These are phyloP conservation scores for Plodia interpunctella DNA, from an alignment of 1,140 invertebrate species.

Conservation along the genomic window DNA sequence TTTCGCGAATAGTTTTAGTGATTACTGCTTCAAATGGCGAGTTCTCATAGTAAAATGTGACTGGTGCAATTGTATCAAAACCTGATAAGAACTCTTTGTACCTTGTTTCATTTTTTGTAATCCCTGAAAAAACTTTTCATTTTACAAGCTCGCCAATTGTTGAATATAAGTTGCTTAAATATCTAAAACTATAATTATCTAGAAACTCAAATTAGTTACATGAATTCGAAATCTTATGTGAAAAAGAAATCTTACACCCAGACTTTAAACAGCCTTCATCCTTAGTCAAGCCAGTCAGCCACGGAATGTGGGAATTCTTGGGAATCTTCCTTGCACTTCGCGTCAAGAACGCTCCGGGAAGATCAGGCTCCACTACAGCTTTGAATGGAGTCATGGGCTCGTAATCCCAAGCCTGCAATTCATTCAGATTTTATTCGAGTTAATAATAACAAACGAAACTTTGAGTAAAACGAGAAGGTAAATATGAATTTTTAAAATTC, in stretches of 20 bases:
- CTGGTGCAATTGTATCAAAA: conserved; percentile 78
- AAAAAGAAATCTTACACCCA: conserved; percentile 71
- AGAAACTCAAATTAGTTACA: too few species aligned
- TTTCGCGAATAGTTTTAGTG: conserved; percentile 77
- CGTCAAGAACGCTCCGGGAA: conserved; percentile 82
- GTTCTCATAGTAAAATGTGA: conserved; percentile 80
- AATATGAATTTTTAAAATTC: too few species aligned
- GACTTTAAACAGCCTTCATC: conserved; percentile 83
- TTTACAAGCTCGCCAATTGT: too few species aligned
- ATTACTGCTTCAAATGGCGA: conserved; percentile 67
- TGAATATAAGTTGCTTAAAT: too few species aligned
- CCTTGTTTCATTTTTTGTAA: conserved; percentile 47
- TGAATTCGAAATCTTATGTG: too few species aligned
- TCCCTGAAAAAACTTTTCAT: conserved; percentile 53
- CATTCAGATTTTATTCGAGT: too few species aligned
- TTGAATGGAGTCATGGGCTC: conserved; percentile 87
- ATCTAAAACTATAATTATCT: not conserved
- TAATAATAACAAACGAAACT: too few species aligned
- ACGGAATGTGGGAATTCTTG: conserved; percentile 77
- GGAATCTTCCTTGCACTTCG: conserved; percentile 78
- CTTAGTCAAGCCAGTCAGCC: conserved; percentile 82
- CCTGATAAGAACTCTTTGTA: conserved; percentile 77
- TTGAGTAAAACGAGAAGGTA: too few species aligned
- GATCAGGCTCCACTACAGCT: conserved; percentile 81
- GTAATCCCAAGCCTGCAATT: conserved; percentile 80